Evolutionary conservation across 2,797 vertebrate genomes (phyloP).

Genomic region (Mus minutoides): DNA sequence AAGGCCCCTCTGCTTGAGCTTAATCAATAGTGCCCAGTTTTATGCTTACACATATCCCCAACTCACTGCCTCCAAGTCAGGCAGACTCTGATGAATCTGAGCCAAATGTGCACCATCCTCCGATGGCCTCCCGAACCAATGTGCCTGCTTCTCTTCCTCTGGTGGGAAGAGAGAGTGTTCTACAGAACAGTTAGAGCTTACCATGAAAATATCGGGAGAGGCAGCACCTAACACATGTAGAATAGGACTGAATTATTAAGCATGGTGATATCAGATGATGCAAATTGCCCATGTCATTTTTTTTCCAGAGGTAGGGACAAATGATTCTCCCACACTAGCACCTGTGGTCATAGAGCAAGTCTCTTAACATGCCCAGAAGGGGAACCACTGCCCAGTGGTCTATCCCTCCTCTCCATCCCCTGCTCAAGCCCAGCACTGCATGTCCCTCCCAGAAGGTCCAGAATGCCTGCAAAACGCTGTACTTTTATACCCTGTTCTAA

Average conservation of each 20-base stretch:
- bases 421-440: constrained; percentile 70
- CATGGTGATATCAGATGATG: constrained; percentile 49
- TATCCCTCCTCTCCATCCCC: constrained; percentile 53
- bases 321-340: constrained; percentile 16
- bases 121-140: constrained; percentile 66
- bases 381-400: background rate
- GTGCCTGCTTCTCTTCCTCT: constrained; percentile 74
- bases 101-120: constrained; percentile 66
- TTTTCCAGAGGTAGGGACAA: constrained; percentile 40
- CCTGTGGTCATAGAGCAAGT: background rate
- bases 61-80: constrained; percentile 79
- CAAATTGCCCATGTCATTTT: background rate
- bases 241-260: constrained; percentile 40
- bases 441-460: constrained; percentile 65
- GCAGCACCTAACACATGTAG: background rate
- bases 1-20: constrained; percentile 83
- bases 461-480: constrained; percentile 74
- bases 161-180: constrained; percentile 48
- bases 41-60: constrained; percentile 83
- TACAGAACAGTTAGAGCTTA: background rate
- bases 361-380: constrained; percentile 15
- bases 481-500: constrained; percentile 82
- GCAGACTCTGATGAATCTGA: constrained; percentile 78
- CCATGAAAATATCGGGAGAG: constrained; percentile 18
- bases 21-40: constrained; percentile 78